These are phyloP conservation scores for Papilio polytes DNA, from an alignment of 1,140 invertebrate genomes.

Conservation along the genomic window DNA sequence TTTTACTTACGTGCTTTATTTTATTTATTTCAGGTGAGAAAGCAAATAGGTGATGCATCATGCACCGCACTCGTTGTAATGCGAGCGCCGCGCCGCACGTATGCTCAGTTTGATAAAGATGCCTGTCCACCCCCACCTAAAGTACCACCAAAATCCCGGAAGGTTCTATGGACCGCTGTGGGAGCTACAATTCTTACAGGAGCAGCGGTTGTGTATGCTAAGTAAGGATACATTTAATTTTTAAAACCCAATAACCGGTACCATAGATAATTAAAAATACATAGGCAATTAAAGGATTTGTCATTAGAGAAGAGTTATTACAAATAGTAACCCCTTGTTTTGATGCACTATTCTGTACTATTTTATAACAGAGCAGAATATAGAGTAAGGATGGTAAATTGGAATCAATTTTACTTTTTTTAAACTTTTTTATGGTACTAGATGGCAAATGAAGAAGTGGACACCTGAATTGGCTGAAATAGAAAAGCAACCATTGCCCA, in stretches of 20 bases:
- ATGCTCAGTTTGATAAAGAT: conserved; percentile 52
- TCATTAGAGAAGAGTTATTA: too few relatives aligned
- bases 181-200: conserved; percentile 83
- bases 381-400: too few relatives aligned
- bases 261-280: background rate
- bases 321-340: too few relatives aligned
- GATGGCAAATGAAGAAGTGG: too few relatives aligned
- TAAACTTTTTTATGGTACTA: too few relatives aligned
- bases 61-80: conserved; percentile 72
- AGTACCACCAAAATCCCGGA: conserved; percentile 56
- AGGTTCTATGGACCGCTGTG: conserved; percentile 64
- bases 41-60: conserved; percentile 70
- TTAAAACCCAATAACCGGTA: background rate
- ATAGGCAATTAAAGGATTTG: too few relatives aligned
- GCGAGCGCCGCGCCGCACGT: conserved; percentile 60
- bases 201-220: conserved; percentile 87
- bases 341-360: too few relatives aligned
- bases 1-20: background rate
- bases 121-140: conserved; percentile 43
- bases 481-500: too few relatives aligned
- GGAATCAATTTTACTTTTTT: too few relatives aligned
- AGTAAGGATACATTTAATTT: conserved; percentile 72
- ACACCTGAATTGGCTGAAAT: too few relatives aligned
- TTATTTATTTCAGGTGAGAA: conserved; percentile 60
- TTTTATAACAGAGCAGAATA: too few relatives aligned